Conservation (phyloP, 2,113 vertebrate genomes). For the Opisthocomus hoazin region DNA sequence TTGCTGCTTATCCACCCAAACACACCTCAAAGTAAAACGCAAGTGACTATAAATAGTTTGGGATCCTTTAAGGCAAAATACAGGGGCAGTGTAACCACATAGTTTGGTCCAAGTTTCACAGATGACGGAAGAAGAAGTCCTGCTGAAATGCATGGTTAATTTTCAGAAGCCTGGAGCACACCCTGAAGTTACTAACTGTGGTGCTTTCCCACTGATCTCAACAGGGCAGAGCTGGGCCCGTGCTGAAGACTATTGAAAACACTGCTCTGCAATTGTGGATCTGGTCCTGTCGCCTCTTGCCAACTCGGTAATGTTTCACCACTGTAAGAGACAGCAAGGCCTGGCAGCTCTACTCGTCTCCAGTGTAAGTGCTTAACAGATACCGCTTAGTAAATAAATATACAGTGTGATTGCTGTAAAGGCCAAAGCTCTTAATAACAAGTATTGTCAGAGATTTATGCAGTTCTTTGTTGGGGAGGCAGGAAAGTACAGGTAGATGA, state of each 20-base stretch:
- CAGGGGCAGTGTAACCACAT: background rate
- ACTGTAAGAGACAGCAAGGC: background rate
- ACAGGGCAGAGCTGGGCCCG: background rate
- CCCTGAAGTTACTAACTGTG: background rate
- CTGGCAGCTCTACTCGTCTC: background rate
- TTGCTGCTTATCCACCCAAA: slow-evolving; percentile 12
- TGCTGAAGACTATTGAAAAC: background rate
- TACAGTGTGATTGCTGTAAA: background rate
- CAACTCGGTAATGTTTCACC: background rate
- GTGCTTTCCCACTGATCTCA: background rate
- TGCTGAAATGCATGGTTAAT: background rate
- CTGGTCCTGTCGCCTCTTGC: background rate
- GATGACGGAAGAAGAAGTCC: background rate
- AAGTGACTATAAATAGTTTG: background rate
- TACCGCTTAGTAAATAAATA: background rate
- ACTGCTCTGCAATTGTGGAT: background rate
- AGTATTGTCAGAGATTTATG: background rate
- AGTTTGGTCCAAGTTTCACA: background rate
- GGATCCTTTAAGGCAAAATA: background rate
- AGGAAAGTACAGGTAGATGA: background rate
- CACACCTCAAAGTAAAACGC: background rate
- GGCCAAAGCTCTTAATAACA: background rate
- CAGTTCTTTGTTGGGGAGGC: background rate
- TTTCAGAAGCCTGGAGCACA: background rate
- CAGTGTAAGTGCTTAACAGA: background rate